These are phyloP conservation scores for Drosophila greeni DNA, from an alignment of 2,888 invertebrate species.

Conservation along the genomic window DNA sequence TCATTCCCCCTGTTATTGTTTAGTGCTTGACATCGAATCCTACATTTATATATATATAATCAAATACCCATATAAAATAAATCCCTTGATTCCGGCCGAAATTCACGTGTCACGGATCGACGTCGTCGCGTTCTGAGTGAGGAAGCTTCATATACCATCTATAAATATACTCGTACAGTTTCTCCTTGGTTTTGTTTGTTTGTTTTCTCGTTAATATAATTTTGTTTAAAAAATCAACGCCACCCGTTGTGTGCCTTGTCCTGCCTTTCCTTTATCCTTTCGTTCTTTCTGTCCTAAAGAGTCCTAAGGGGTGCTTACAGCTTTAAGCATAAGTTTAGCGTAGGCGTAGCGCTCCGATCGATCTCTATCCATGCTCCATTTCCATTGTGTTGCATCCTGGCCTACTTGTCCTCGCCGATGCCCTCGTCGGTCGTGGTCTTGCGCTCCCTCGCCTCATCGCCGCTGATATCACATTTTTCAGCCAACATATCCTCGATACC, in stretches of 20 bases:
- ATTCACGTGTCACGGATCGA: slow-evolving; percentile 28
- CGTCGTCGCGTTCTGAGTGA: slow-evolving; percentile 50
- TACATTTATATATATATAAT: slow-evolving; percentile 15
- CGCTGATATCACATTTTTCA: slow-evolving; percentile 79
- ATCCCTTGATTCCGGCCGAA: slow-evolving; percentile 54
- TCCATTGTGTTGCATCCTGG: slow-evolving; percentile 20
- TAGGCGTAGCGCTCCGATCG: slow-evolving; percentile 49
- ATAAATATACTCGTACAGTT: slow-evolving; percentile 65
- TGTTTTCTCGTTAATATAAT: slow-evolving; percentile 44
- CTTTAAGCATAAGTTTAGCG: slow-evolving; percentile 52
- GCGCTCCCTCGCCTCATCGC: slow-evolving; percentile 75
- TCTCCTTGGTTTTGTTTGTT: slow-evolving; percentile 14
- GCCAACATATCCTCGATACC: slow-evolving; percentile 79
- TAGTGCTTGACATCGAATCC: slow-evolving; percentile 30
- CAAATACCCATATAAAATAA: slow-evolving; percentile 67
- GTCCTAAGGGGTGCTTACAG: slow-evolving; percentile 45
- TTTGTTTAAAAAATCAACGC: slow-evolving; percentile 67
- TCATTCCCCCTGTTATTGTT: slow-evolving; percentile 21
- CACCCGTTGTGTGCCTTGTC: slow-evolving; percentile 51
- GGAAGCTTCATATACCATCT: slow-evolving; percentile 71
- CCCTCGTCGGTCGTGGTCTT: slow-evolving; percentile 77
- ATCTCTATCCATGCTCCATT: slow-evolving; percentile 48
- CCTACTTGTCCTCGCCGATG: slow-evolving; percentile 77
- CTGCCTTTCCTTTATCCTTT: background rate
- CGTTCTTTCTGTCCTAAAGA: slow-evolving; percentile 29